Evolutionary conservation across 92 coral and sea anemone species (phyloP).

Genomic region (Chrysogorgia sp.): DNA sequence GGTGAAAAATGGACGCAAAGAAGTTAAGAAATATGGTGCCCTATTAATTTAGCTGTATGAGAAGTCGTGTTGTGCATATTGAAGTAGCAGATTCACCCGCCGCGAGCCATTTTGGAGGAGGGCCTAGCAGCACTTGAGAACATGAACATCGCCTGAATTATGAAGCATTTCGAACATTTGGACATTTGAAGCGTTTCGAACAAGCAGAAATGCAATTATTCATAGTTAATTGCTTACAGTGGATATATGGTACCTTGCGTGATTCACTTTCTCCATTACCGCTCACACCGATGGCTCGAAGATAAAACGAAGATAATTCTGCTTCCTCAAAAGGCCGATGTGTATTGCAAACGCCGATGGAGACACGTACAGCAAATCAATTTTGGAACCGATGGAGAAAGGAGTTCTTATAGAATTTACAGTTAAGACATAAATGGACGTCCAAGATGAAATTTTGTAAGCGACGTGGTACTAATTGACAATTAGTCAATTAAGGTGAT

Average conservation of each 20-base stretch:
- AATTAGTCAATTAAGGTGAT: no score
- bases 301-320: not conserved
- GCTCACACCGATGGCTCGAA: not conserved
- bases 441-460: no score
- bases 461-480: no score
- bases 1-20: not conserved
- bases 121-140: not conserved
- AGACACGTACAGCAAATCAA: no score
- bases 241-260: not conserved
- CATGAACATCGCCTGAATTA: not conserved
- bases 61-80: not conserved
- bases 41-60: no score
- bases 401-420: no score
- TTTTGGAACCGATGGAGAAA: no score
- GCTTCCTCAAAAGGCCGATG: no score
- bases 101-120: slow-evolving; percentile 5
- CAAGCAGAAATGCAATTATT: not conserved
- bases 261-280: not conserved
- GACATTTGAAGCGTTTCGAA: no score
- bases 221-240: not conserved
- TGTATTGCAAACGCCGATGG: no score
- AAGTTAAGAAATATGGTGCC: not conserved
- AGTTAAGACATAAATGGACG: no score
- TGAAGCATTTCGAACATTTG: not conserved
- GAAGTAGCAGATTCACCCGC: not conserved